Evolutionary conservation across 2,797 vertebrate species (phyloP), one percentile per base, ranked within the genome.

Genomic region (Urophycis tenuis): DNA sequence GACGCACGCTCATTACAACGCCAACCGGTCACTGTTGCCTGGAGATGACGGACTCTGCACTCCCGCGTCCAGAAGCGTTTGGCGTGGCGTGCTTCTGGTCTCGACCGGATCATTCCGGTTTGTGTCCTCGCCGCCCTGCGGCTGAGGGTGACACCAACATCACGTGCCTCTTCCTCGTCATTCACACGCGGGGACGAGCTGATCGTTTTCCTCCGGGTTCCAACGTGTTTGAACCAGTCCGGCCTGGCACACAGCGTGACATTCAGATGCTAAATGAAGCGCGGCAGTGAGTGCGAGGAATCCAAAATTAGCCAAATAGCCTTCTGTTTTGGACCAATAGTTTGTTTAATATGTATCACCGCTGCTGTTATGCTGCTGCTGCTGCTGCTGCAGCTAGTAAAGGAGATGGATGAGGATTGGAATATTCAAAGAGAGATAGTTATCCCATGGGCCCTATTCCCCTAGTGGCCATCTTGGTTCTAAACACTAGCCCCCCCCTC

Each of bases 211-310:
- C 88, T 88, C 85, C 82, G 75, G 82, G 64, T 80, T 88, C 87
- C 79, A 78, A 84, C 87, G 86, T 74, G 29, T 89, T 88, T 89
- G 83, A n/a, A n/a, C 81, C 82, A 74, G 86, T 77, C 34, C 82
- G 77, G 69, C 74, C n/a, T n/a, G n/a, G 77, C 85, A 82, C 80
- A 79, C 77, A 81, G 85, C 74, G 81, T 80, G 79, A 79, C 74
- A 79, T 86, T 79, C 85, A 79, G 87, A 89, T 91, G 90, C 90
- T 91, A 90, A 91, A 91, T 91, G 86, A 90, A 87, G 87, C 90
- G 90, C 91, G 19, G 89, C 77, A 79, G 83, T 84, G 88, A 91
- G 91, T 91, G 85, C 85, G 83, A 89, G 22, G 25, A 88, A 53
- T 53, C n/a, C 22, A 53, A 53, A 7, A 53, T 91, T 92, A 6